These are phyloP conservation scores for Yponomeuta plumbellus DNA, from an alignment of 2,888 invertebrate genomes.

Conservation along the genomic window DNA sequence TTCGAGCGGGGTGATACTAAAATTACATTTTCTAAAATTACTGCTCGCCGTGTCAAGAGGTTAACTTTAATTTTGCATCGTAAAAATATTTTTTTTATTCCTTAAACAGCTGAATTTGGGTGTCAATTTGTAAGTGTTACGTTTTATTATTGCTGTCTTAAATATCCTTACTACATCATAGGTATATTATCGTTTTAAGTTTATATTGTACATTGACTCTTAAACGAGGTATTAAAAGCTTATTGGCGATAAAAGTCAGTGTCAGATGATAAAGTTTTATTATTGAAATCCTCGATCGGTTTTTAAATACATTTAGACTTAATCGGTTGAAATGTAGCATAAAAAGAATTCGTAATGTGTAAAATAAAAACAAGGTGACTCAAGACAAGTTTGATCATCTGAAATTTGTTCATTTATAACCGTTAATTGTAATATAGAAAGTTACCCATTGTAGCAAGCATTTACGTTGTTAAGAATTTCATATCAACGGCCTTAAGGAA, in stretches of 20 bases:
- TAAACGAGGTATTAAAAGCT: conserved; percentile 11
- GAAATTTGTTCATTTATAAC: too few relatives aligned
- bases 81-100: not conserved
- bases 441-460: too few relatives aligned
- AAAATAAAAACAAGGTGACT: not conserved
- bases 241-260: conserved; percentile 9
- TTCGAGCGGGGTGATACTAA: not conserved
- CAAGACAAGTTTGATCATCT: too few relatives aligned
- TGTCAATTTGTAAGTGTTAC: not conserved
- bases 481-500: too few relatives aligned
- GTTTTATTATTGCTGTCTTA: not conserved
- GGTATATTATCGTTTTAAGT: conserved; percentile 33
- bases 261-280: conserved; percentile 6
- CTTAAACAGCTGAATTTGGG: not conserved
- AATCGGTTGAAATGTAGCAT: not conserved
- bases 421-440: too few relatives aligned
- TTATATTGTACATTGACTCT: not conserved
- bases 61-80: not conserved
- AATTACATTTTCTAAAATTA: not conserved
- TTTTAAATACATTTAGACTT: not conserved
- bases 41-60: not conserved
- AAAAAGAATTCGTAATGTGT: not conserved
- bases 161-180: not conserved
- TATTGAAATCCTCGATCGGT: conserved; percentile 3
- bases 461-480: too few relatives aligned